Base-by-base conservation (phyloP, 1,140 invertebrate species). In the Vanessa tameamea region DNA sequence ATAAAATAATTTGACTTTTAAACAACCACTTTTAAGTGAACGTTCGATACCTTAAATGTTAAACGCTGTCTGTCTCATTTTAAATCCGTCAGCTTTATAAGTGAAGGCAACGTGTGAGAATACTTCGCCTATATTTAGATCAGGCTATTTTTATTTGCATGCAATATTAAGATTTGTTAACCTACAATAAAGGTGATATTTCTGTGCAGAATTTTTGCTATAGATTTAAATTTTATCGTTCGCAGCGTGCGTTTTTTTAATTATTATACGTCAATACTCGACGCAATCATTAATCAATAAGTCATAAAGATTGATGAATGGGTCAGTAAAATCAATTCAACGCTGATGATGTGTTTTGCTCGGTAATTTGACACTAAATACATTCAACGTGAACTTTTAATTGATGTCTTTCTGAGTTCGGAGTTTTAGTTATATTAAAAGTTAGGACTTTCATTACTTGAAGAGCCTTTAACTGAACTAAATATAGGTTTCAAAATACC, bases 341-440 rank as follows among this genome's bases (percentile, higher is more conserved):
- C 76, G 77, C 72, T 87, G 88, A 89, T 91, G 87, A 89, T 84
- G 82, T 86, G 84, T 86, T 87, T 90, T 84, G 78, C 78, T 72
- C 79, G 76, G 81, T 92, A 91, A 91, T 92, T 85, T 90, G 89
- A 92, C 90, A 85, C 80, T 91, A 91, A 91, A 86, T 81, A 87
- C 73, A 55, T 72, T 59, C 78, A 77, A 81, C 75, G 79, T 68
- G 59, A 73, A 81, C 66, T 75, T 80, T 77, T 76, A 74, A 84
- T 82, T 72, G 76, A 80, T 78, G 73, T 76, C 78, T 81, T 74
- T 66, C n/a, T 67, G 59, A 31, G 16, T 69, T 67, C 71, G 53
- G 23, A 47, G 59, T 71, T 74, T 77, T 77, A 59, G 70, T 75
- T 57, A 72, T 71, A 79, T 79, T 75, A 75, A 78, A 77, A 73